phyloP scores from a whole-genome alignment of 2,113 vertebrate genomes.

The Myodes glareolus region DNA sequence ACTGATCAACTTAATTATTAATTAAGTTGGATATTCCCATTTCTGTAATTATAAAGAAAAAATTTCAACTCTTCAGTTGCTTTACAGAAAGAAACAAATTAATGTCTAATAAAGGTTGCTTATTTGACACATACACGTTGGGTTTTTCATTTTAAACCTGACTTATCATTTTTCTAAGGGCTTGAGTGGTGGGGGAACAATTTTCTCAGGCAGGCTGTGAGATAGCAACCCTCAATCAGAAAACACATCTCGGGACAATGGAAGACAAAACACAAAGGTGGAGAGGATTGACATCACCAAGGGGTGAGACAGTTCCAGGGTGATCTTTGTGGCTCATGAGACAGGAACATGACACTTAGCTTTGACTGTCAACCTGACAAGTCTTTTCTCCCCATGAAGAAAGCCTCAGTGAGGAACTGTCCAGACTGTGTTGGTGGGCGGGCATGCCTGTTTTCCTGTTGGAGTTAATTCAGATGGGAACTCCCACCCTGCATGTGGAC shows the following conservation, averaged over 20 bases:
- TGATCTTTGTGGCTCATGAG: neutral
- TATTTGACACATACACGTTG: constrained; percentile 8
- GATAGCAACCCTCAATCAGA: neutral
- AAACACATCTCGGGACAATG: neutral
- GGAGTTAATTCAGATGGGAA: neutral
- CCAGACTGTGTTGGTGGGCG: too few species aligned
- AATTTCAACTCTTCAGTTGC: constrained; percentile 49
- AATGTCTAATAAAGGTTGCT: constrained; percentile 42
- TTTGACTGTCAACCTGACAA: neutral
- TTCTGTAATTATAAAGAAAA: constrained; percentile 54
- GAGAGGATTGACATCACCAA: neutral
- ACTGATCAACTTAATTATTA: constrained; percentile 72
- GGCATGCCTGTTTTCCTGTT: neutral
- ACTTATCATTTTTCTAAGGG: constrained; percentile 33
- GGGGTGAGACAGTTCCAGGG: neutral
- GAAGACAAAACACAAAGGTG: too few species aligned
- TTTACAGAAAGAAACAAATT: constrained; percentile 57
- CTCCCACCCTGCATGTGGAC: neutral
- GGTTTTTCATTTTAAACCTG: constrained; percentile 35
- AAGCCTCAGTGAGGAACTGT: neutral
- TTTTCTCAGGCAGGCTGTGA: constrained; percentile 24
- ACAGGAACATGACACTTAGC: neutral
- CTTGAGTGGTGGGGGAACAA: neutral
- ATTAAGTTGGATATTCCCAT: constrained; percentile 66
- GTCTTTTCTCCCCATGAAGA: neutral